Conservation (phyloP, 2,113 vertebrate species). For the Gopherus evgoodei region DNA sequence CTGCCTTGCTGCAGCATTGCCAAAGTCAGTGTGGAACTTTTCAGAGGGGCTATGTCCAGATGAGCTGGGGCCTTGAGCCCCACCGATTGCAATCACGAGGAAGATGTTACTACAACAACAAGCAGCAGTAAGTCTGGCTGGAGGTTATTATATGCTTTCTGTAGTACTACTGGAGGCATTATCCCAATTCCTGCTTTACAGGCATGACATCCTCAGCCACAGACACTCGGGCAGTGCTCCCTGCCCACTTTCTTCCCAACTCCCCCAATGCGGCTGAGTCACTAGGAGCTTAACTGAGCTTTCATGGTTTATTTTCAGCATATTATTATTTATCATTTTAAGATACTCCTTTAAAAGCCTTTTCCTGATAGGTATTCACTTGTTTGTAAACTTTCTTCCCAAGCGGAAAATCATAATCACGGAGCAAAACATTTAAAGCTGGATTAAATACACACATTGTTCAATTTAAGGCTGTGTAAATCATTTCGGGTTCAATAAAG, state of each 20-base stretch:
- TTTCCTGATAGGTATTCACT: conserved; percentile 17
- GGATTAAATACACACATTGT: conserved; percentile 65
- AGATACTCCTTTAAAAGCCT: not conserved
- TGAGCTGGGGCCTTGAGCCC: not conserved
- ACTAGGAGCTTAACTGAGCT: not conserved
- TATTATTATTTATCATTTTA: conserved; percentile 22
- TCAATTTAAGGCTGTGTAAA: conserved; percentile 70
- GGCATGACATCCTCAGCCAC: not conserved
- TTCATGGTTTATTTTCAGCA: not conserved
- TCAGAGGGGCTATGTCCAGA: not conserved
- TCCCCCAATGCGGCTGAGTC: not conserved
- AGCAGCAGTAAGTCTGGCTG: not conserved
- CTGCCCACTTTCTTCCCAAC: not conserved
- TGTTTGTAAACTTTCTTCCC: conserved; percentile 46
- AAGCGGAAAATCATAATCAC: conserved; percentile 21
- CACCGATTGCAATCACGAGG: accelerated
- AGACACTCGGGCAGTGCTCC: not conserved
- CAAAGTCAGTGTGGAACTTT: not conserved
- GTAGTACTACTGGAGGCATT: not conserved
- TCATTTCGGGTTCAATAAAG: conserved; percentile 71
- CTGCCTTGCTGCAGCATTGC: not conserved
- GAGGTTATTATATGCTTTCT: not conserved
- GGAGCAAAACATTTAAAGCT: conserved; percentile 61
- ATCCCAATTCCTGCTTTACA: not conserved
- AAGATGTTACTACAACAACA: not conserved